Evolutionary conservation across 2,888 invertebrate genomes (phyloP).

Genomic region (Griposia aprilina): DNA sequence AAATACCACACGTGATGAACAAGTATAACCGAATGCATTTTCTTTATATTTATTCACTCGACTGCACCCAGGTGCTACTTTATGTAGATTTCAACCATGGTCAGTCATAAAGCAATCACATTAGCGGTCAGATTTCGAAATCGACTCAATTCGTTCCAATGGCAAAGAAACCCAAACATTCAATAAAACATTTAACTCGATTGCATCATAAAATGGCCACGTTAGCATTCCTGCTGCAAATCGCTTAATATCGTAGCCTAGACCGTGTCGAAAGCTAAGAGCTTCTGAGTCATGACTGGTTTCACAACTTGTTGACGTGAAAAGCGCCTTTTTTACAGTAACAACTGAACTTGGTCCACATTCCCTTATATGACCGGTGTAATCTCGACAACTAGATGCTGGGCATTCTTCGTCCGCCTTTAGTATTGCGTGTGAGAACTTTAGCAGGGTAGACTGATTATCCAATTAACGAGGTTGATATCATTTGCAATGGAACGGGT

Average conservation of each 20-base stretch:
- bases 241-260: slow-evolving; percentile 52
- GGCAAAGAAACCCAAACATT: slow-evolving; percentile 34
- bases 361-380: slow-evolving; percentile 54
- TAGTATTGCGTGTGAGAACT: slow-evolving; percentile 48
- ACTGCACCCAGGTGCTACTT: slow-evolving; percentile 28
- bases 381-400: slow-evolving; percentile 53
- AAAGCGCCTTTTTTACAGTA: slow-evolving; percentile 54
- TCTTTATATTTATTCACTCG: slow-evolving; percentile 1
- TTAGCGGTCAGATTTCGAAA: slow-evolving; percentile 10
- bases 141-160: not conserved
- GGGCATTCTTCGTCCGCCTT: slow-evolving; percentile 36
- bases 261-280: slow-evolving; percentile 55
- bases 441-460: slow-evolving; percentile 36
- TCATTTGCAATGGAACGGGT: slow-evolving; percentile 49
- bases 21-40: slow-evolving; percentile 10
- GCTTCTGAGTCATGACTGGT: slow-evolving; percentile 59
- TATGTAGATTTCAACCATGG: slow-evolving; percentile 29
- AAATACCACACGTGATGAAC: slow-evolving; percentile 45
- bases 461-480: slow-evolving; percentile 57
- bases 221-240: slow-evolving; percentile 30
- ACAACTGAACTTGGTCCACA: slow-evolving; percentile 62
- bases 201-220: slow-evolving; percentile 33
- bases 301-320: slow-evolving; percentile 45
- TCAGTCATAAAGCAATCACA: slow-evolving; percentile 19
- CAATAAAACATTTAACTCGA: slow-evolving; percentile 35